Conservation (phyloP, 2,113 vertebrate species). For the Callionymus lyra region DNA sequence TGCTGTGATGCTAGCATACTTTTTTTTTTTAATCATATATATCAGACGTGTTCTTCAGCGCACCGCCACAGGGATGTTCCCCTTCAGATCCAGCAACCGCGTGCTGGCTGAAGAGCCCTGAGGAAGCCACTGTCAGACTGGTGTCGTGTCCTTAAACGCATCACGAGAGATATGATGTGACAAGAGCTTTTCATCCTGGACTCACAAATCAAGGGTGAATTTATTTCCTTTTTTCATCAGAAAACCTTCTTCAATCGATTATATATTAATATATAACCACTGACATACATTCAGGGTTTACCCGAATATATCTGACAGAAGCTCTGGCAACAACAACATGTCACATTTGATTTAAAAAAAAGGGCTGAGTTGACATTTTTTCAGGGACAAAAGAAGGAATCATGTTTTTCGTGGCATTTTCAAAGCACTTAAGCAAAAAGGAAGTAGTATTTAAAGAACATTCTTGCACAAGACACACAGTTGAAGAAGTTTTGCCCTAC, state of each 20-base stretch:
- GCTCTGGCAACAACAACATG: too few species aligned
- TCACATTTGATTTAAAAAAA: too few species aligned
- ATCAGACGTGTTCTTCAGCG: slow-evolving; percentile 5
- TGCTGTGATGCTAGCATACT: not conserved
- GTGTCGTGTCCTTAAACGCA: slow-evolving; percentile 32
- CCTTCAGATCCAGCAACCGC: slow-evolving; percentile 21
- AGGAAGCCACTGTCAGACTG: slow-evolving; percentile 36
- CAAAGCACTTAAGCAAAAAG: too few species aligned
- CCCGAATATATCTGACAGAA: too few species aligned
- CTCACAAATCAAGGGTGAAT: not conserved
- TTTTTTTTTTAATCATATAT: too few species aligned
- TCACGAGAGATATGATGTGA: slow-evolving; percentile 26
- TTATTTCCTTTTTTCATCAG: too few species aligned
- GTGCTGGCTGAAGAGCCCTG: slow-evolving; percentile 18
- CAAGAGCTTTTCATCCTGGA: not conserved
- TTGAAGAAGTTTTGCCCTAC: too few species aligned
- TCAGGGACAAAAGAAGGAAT: slow-evolving; percentile 39
- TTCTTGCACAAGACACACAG: too few species aligned
- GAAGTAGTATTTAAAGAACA: too few species aligned
- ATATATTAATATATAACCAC: too few species aligned
- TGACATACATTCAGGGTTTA: too few species aligned
- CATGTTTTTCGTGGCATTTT: slow-evolving; percentile 52
- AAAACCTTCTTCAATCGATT: too few species aligned
- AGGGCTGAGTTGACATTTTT: slow-evolving; percentile 22
- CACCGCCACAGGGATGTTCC: slow-evolving; percentile 36